Evolutionary conservation across 2,113 vertebrate genomes (phyloP), one percentile per base, ranked within the genome.

Genomic region (Chlamydotis undulata): DNA sequence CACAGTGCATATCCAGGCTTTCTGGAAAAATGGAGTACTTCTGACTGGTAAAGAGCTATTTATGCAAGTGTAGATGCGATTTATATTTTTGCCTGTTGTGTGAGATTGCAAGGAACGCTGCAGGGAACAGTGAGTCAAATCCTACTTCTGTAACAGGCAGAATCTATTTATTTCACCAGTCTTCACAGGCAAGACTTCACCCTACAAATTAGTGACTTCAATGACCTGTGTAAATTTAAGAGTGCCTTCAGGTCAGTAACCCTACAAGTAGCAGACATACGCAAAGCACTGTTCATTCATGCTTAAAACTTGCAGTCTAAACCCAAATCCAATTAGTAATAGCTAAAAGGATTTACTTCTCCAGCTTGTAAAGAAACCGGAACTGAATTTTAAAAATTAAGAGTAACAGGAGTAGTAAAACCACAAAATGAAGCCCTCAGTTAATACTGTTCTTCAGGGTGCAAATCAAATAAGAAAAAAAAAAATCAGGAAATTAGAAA

Each of bases 191-290:
- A 89, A 93, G 75, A 70, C 78, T 91, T 92, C 71, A 87, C 35
- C 52, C 65, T 56, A 84, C 94, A 96, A 96, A 96, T 96, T 78
- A 95, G 29, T 90, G 76, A 86, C 82, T 95, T 79, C 94, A 92
- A 52, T 94, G 80, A 95, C 95, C 92, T 95, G 90, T 80, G 31
- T 55, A 95, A 95, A 93, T 95, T 89, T 92, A 94, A 95, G 78
- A 93, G 61, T 86, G 92, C 93, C 93, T 90, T 94, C 84, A 94
- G 93, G 95, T 96, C 95, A 96, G 65, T 77, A 88, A 90, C 73
- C 84, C 70, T 90, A 69, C 67, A 65, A 93, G 55, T 70, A 83
- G 57, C 21, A 95, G 78, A 90, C 94, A 77, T 96, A 93, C 79
- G 74, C 89, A 92, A 95, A 92, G 23, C 33, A 63, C 87, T 83